Percentiles rank a stretch among this genome's conserved stretches.
These are phyloP conservation scores for Triops longicaudatus DNA, from an alignment of 1,140 invertebrate species.

Conservation along the genomic window DNA sequence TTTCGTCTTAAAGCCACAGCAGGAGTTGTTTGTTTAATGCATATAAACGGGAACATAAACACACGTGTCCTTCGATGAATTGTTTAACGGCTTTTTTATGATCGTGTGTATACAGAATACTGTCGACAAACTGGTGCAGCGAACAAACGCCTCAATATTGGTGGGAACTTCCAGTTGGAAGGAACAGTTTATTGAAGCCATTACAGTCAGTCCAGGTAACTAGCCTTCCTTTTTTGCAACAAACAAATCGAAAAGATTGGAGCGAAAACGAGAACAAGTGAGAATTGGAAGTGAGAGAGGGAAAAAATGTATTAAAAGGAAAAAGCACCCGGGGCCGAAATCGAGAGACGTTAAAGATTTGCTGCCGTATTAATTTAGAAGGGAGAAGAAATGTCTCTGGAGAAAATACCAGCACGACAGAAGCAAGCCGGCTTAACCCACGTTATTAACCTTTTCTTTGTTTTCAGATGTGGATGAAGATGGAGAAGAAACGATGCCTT, in stretches of 20 bases:
- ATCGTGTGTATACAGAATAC: slow-evolving; percentile 60
- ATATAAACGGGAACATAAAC: neutral
- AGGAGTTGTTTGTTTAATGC: neutral
- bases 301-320: neutral
- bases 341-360: neutral
- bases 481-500: slow-evolving; percentile 55
- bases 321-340: neutral
- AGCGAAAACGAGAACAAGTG: neutral
- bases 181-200: slow-evolving; percentile 93
- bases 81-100: slow-evolving; percentile 15
- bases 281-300: neutral
- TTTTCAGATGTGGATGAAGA: slow-evolving; percentile 49
- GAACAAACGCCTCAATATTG: slow-evolving; percentile 85
- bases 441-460: slow-evolving; percentile 13
- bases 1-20: neutral
- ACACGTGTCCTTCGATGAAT: neutral
- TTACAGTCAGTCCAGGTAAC: slow-evolving; percentile 84
- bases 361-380: neutral
- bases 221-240: slow-evolving; percentile 21
- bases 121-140: slow-evolving; percentile 93
- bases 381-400: neutral
- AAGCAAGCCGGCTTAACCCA: neutral
- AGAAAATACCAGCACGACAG: neutral
- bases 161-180: slow-evolving; percentile 96
- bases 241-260: neutral